Conservation (phyloP, 2,888 invertebrate species). For the Vanessa cardui region DNA sequence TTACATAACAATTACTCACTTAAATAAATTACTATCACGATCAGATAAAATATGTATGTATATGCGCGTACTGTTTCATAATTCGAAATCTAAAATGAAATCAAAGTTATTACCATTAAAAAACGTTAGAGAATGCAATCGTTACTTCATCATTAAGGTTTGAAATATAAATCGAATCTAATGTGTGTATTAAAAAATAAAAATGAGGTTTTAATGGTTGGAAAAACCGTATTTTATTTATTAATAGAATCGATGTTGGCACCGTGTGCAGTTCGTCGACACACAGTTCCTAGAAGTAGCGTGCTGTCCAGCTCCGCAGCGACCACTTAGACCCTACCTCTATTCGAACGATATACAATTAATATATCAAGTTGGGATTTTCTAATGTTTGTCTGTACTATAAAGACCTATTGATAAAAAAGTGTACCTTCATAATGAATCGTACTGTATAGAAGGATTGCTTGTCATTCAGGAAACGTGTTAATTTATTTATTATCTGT, state of each 20-base stretch:
- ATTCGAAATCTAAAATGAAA: too few relatives aligned
- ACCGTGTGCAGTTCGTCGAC: slow-evolving; percentile 57
- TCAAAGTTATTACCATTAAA: too few relatives aligned
- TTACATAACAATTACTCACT: too few relatives aligned
- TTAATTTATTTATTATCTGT: too few relatives aligned
- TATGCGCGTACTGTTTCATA: too few relatives aligned
- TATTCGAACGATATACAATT: slow-evolving; percentile 25
- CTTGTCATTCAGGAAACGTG: too few relatives aligned
- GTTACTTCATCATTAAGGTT: neutral
- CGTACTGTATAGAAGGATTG: too few relatives aligned
- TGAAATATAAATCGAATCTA: slow-evolving; percentile 2
- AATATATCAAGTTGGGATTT: slow-evolving; percentile 16
- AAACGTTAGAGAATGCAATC: too few relatives aligned
- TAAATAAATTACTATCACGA: too few relatives aligned
- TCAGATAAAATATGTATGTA: too few relatives aligned
- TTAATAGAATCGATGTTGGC: slow-evolving; percentile 44
- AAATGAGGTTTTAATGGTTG: slow-evolving; percentile 35
- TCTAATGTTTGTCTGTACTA: neutral
- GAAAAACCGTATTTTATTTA: slow-evolving; percentile 45
- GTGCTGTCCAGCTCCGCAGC: slow-evolving; percentile 57
- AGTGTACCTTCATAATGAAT: too few relatives aligned
- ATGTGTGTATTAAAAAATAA: neutral
- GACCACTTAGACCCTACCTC: slow-evolving; percentile 46
- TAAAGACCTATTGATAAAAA: too few relatives aligned
- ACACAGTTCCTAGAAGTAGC: slow-evolving; percentile 59